Evolutionary conservation across 53 echinoderm and acorn worm genomes (phyloP), one percentile per base, ranked within the genome.

Genomic region (Antedon mediterranea): DNA sequence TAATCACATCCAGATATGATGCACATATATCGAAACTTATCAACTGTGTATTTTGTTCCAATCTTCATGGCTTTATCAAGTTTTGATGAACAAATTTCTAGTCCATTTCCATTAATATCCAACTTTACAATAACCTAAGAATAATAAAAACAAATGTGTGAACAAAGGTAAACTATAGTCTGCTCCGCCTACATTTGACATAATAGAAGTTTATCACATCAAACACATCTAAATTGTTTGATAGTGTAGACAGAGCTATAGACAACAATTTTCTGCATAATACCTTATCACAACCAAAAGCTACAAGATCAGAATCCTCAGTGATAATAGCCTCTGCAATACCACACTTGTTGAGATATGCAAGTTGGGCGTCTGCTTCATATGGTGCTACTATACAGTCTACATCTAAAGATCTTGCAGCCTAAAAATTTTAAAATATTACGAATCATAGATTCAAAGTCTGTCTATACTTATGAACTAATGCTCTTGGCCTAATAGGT

Each of bases 21-120:
- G 72, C 97, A 95, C 97, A 95, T 95, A 74, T 92, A 89, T 33
- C 97, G 97, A 33, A 95, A 95, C 88, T 95, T 95, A 42, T 95
- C 92, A 0, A 76, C 28, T 0, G 89, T 87, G 76, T 86, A 95
- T 23, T 77, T 81, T 28, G 76, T 73, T 6, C 97, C 97, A 43
- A 89, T 83, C 82, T 95, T 95, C 80, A 92, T 87, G 2, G 89
- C 89, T 11, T 79, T 33, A 72, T 92, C 85, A 34, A 95, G 82
- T 33, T 83, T 79, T 0, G 91, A 81, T 32, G 87, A 82, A 31
- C 83, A 84, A 3, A 95, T 85, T 37, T 92, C 97, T 72, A 95
- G 74, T 73, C 89, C 91, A 75, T 95, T 95, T 34, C 92, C 97
- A 31, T 87, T 84, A 27, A 89, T 71, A 79, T 92, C 95, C 76